Evolutionary conservation across 2,113 vertebrate genomes (phyloP), one percentile per base, ranked within the genome.

Genomic region (Cynoglossus semilaevis): DNA sequence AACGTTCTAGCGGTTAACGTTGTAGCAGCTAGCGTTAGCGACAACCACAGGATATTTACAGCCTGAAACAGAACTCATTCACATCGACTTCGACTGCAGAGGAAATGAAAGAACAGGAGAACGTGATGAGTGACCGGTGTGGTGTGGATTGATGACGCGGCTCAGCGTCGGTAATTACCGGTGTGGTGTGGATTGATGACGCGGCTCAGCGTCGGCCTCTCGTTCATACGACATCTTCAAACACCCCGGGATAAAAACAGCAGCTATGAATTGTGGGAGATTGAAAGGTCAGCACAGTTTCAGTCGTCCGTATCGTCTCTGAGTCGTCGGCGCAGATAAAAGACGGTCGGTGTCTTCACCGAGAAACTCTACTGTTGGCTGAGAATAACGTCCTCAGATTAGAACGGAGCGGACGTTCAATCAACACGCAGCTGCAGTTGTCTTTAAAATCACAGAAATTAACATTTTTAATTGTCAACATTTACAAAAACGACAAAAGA

Each of bases 191-290:
- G 58, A 89, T 86, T 89, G 80, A 82, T 79, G 74, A 81, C 49
- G 68, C 67, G 53, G 51, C 47, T 49, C 59, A 63, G 60, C 58
- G 22, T 75, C 83, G 34, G 63, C 77, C 83, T 36, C 63, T 79
- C 79, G 87, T 87, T 88, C 72, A 90, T 85, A 83, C 70, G 76
- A 48, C 56, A 82, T 85, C 54, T 81, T 86, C 86, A 82, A 65
- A 86, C 80, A 84, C 77, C 56, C 74, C 2, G 1, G 51, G 82
- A 82, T 86, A 87, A 86, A 90, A 87, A 90, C 75, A 85, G 67
- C 70, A 9, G 11, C 57, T 11, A 61, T 50, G 76, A 79, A 79
- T 81, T 72, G 73, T 73, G 62, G 60, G 65, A 70, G 43, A 84
- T 51, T 70, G 64, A 85, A 85, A 88, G 74, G 82, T 85, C 87